Evolutionary conservation across 2,888 invertebrate species (phyloP), one percentile per base, ranked within the genome.

Genomic region (Elysia crispata): DNA sequence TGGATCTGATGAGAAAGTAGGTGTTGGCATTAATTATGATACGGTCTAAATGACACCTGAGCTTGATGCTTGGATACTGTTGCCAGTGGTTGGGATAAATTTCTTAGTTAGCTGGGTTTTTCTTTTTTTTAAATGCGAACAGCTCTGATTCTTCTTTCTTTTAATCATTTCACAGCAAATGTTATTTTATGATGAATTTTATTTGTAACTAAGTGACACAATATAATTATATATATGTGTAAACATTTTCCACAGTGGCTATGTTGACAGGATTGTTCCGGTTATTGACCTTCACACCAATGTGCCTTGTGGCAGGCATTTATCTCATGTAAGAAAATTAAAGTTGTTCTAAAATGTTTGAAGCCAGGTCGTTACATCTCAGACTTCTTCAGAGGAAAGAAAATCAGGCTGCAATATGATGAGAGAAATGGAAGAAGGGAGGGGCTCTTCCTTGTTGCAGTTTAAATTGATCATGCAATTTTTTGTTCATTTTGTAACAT

Each of bases 271-370:
- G 81, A 18, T 41, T 81, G 28, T 78, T 81, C 30, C 69, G 81
- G 15, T 33, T 81, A 60, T 50, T 83, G 28, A 83, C 81, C 18
- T 73, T 81, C 75, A 83, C 81, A 11, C 81, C 81, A 30, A 31
- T 83, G 6, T 83, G 81, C 70, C 66, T 83, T n/a, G 83, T 83
- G 11, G 83, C 83, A 28, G 83, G 83, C 41, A 79, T 83, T 13
- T 50, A 81, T 18, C 75, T 83, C 25, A 83, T 83, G 83, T 83
- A 49, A 81, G 81, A 79, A 33, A 33, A 6, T 41, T 0, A 25
- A n/a, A 23, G n/a, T n/a, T n/a, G 41, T 41, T 41, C 28, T 1
- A 23, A 73, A 49, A 49, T 13, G 31, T 76, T 13, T 15, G 13
- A 15, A 54, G 54, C 13, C 18, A 13, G 13, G 54, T 54, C 54